Conservation (phyloP, 2,888 invertebrate species). For the Laspeyria flexula region DNA sequence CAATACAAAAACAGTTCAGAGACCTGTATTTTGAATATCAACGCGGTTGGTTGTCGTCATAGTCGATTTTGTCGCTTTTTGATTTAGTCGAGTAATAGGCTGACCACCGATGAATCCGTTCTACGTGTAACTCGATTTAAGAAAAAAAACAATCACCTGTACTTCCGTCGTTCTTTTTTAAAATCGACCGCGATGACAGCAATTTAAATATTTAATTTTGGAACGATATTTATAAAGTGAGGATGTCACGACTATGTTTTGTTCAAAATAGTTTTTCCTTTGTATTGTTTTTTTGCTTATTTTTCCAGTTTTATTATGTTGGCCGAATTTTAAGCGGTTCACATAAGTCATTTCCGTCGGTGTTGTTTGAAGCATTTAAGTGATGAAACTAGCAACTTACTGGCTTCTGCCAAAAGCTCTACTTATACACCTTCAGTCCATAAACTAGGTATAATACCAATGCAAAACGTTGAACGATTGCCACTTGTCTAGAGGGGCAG, state of each 20-base stretch:
- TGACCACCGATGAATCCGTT: conserved; percentile 60
- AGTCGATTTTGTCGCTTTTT: conserved; percentile 45
- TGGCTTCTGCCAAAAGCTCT: too few species aligned
- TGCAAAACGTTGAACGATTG: too few species aligned
- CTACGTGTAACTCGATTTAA: conserved; percentile 52
- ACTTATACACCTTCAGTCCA: too few species aligned
- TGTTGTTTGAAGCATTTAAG: conserved; percentile 7
- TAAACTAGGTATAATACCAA: too few species aligned
- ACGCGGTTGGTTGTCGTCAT: conserved; percentile 15
- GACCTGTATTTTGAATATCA: conserved; percentile 44
- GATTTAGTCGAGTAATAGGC: conserved; percentile 43
- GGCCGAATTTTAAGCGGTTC: conserved; percentile 30
- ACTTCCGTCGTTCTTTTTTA: conserved; percentile 63
- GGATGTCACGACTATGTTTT: conserved; percentile 45
- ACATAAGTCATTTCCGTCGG: conserved; percentile 12
- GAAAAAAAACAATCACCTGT: conserved; percentile 59
- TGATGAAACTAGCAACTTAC: conserved; percentile 1
- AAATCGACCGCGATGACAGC: conserved; percentile 53
- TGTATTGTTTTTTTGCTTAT: conserved; percentile 34
- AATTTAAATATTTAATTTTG: conserved; percentile 61
- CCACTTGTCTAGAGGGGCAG: too few species aligned
- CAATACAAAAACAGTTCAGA: conserved; percentile 50
- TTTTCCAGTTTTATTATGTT: conserved; percentile 25
- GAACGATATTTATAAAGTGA: conserved; percentile 44
- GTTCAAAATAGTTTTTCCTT: conserved; percentile 32